A percentile compares a stretch with the other conserved stretches of the same genome.
phyloP scores from a whole-genome alignment of 2,888 invertebrate genomes.

The Chymomyza procnemis region DNA sequence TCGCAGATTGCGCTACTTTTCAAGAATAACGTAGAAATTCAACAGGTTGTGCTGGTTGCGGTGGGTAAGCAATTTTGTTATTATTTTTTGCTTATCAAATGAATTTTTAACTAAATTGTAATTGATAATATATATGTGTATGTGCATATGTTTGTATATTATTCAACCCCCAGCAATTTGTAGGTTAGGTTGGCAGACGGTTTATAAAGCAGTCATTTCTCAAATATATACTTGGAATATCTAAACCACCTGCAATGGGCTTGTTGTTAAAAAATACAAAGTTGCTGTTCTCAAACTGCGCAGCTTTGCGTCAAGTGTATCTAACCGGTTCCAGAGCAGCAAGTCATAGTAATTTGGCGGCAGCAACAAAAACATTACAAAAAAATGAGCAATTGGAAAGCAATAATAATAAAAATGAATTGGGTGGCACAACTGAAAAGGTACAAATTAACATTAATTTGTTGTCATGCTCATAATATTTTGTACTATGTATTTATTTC shows the following conservation, averaged over 20 bases:
- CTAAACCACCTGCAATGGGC: slow-evolving; percentile 38
- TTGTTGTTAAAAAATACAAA: slow-evolving; percentile 45
- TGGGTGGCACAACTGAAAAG: slow-evolving; percentile 19
- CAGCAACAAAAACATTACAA: slow-evolving; percentile 17
- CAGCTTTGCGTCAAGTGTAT: slow-evolving; percentile 21
- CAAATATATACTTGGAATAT: neutral
- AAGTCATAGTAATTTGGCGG: slow-evolving; percentile 42
- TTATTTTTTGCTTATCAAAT: slow-evolving; percentile 50
- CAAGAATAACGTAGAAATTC: neutral
- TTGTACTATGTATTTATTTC: neutral
- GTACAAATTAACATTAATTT: slow-evolving; percentile 19
- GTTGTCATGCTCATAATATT: neutral
- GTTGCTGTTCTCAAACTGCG: slow-evolving; percentile 25
- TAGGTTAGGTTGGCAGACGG: slow-evolving; percentile 42
- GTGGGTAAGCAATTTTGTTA: slow-evolving; percentile 37
- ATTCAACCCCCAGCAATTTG: slow-evolving; percentile 31
- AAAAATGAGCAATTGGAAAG: slow-evolving; percentile 34
- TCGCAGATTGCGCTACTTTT: neutral
- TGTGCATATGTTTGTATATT: slow-evolving; percentile 9
- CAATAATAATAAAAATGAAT: slow-evolving; percentile 16
- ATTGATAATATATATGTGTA: slow-evolving; percentile 19
- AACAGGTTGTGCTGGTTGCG: slow-evolving; percentile 13
- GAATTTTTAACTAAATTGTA: slow-evolving; percentile 34
- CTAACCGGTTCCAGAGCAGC: slow-evolving; percentile 4
- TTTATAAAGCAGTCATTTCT: neutral